Evolutionary conservation across 2,797 vertebrate species (phyloP), one percentile per base, ranked within the genome.

Genomic region (Ctenochaetus hawaiiensis): DNA sequence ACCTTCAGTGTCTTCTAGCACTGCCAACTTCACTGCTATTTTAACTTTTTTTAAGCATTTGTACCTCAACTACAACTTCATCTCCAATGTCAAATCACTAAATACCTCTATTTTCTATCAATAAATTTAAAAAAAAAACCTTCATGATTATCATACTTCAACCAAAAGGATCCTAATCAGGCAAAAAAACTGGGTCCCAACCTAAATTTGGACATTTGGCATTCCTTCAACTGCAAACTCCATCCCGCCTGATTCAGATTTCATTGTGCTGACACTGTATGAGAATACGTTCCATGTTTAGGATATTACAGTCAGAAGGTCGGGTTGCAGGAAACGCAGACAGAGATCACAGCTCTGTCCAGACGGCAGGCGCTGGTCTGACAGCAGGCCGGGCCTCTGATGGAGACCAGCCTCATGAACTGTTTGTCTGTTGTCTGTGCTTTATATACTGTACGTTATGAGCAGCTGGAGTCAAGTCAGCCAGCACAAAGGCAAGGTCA

Each of bases 401-500:
- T 69, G 73, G 82, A 83, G 79, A 75, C 83, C 16, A 39, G 45
- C 58, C 52, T 71, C 48, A 14, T 23, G 11, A 45, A 67, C 77
- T 73, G 72, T 83, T 87, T 87, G 85, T 84, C 67, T 58, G 60
- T 52, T 60, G 90, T 91, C 89, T 91, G 82, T 6, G 37, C 58
- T 89, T 87, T 70, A 89, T 88, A 78, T 61, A 90, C 88, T 91
- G 74, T 34, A 75, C 74, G 51, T 84, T 74, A 80, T 66, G 77
- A 83, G 61, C 44, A 43, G 49, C 67, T 53, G 73, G 64, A 81
- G 85, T 80, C 60, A 26, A 81, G 82, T 78, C 77, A 37, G 34
- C 53, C 0, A 75, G 58, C 86, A 87, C 78, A 89, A 83, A 90
- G 86, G 71, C 54, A 26, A 80, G 84, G 89, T 92, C 91, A 86